These are phyloP conservation scores for Pangasius djambal DNA, from an alignment of 2,797 vertebrate genomes.

Conservation along the genomic window DNA sequence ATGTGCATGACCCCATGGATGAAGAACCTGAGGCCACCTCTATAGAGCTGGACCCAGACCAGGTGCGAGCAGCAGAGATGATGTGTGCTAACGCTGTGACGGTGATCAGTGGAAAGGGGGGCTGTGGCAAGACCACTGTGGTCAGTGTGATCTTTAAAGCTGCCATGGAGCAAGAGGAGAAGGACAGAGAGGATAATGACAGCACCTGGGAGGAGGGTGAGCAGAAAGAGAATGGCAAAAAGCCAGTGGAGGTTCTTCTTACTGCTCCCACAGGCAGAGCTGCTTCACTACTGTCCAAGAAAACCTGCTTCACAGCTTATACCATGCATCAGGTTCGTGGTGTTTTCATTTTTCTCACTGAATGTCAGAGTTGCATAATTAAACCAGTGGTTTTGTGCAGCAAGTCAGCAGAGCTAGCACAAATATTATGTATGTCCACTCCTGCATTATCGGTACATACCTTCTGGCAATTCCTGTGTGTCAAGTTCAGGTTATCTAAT, in stretches of 20 bases:
- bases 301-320: conserved; percentile 75
- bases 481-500: neutral
- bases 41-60: conserved; percentile 71
- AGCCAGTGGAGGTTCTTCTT: conserved; percentile 72
- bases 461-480: neutral
- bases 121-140: conserved; percentile 85
- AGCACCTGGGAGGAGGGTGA: conserved; percentile 63
- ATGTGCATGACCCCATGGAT: neutral
- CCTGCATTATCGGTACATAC: neutral
- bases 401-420: neutral
- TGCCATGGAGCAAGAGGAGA: conserved; percentile 59
- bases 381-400: neutral
- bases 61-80: conserved; percentile 75
- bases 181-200: conserved; percentile 61
- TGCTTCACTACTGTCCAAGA: conserved; percentile 76
- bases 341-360: neutral
- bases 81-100: conserved; percentile 83
- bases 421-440: neutral
- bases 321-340: conserved; percentile 81
- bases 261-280: conserved; percentile 84
- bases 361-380: neutral
- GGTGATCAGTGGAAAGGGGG: conserved; percentile 84
- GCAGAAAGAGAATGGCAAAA: conserved; percentile 14
- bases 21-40: neutral
- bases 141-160: conserved; percentile 79